Conservation (phyloP, 1,140 invertebrate species). For the Littorina saxatilis region DNA sequence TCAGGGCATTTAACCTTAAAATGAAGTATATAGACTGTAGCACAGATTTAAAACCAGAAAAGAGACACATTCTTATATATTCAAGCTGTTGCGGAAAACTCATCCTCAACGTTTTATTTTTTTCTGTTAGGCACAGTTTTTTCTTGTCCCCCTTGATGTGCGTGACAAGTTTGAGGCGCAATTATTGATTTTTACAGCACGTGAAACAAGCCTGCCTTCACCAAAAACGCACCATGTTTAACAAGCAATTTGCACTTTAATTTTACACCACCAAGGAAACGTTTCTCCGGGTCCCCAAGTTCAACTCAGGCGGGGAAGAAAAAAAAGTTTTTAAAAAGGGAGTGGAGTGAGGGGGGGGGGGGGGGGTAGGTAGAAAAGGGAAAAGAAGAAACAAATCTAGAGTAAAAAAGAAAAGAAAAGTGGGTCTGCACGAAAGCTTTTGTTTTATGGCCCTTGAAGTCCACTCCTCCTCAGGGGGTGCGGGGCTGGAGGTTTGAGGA, state of each 20-base stretch:
- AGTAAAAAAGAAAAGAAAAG: not conserved
- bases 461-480: slow-evolving; percentile 26
- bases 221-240: slow-evolving; percentile 30
- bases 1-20: too few species aligned
- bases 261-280: slow-evolving; percentile 27
- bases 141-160: slow-evolving; percentile 8
- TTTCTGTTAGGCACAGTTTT: too few species aligned
- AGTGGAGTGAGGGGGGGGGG: not conserved
- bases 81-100: too few species aligned
- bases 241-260: slow-evolving; percentile 40
- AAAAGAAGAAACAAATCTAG: too few species aligned
- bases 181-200: slow-evolving; percentile 4
- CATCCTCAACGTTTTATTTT: too few species aligned
- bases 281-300: not conserved
- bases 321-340: too few species aligned
- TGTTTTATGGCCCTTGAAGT: slow-evolving; percentile 27
- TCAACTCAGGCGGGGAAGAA: not conserved
- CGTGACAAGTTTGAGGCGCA: slow-evolving; percentile 28
- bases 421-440: not conserved
- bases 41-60: too few species aligned
- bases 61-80: too few species aligned
- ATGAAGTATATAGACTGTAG: too few species aligned
- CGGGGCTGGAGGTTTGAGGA: too few species aligned
- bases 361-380: not conserved
- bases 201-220: slow-evolving; percentile 8